These are phyloP conservation scores for Sinohyriopsis cumingii DNA, from an alignment of 2,888 invertebrate species.

Conservation along the genomic window DNA sequence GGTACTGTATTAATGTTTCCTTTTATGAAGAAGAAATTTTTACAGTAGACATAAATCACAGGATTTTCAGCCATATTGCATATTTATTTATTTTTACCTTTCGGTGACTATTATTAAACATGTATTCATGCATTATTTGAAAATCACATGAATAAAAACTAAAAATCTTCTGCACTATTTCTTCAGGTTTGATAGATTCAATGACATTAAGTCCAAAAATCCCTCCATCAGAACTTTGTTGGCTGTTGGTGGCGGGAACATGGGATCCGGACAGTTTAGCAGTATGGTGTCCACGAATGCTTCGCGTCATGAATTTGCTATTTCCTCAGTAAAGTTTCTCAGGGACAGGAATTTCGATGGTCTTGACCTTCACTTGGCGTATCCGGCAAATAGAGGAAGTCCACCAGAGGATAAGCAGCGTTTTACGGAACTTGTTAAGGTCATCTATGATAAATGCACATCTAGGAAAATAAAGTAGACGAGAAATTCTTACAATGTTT, in stretches of 20 bases:
- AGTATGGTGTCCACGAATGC: conserved; percentile 51
- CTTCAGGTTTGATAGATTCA: conserved; percentile 82
- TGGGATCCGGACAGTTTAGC: conserved; percentile 80
- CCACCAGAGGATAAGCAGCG: conserved; percentile 60
- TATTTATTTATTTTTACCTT: no score
- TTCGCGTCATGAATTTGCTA: conserved; percentile 52
- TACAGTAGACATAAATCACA: no score
- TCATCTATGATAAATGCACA: conserved; percentile 6
- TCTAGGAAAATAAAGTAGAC: background rate
- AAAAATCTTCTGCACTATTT: background rate
- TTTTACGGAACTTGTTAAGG: conserved; percentile 55
- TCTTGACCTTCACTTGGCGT: conserved; percentile 94
- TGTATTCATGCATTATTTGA: no score
- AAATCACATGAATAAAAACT: background rate
- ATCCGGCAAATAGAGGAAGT: conserved; percentile 77
- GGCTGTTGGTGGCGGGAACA: conserved; percentile 95
- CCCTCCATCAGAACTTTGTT: conserved; percentile 85
- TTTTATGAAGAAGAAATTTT: no score
- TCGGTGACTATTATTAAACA: no score
- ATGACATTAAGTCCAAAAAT: conserved; percentile 78
- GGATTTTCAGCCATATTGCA: no score
- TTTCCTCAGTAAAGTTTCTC: conserved; percentile 41
- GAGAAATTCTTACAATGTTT: no score
- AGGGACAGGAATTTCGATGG: conserved; percentile 82
- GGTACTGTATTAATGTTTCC: no score